A percentile compares a stretch with the other conserved stretches of the same genome.
These are phyloP conservation scores for Forbesichthys papilliferus DNA, from an alignment of 2,113 vertebrate species.

Conservation along the genomic window DNA sequence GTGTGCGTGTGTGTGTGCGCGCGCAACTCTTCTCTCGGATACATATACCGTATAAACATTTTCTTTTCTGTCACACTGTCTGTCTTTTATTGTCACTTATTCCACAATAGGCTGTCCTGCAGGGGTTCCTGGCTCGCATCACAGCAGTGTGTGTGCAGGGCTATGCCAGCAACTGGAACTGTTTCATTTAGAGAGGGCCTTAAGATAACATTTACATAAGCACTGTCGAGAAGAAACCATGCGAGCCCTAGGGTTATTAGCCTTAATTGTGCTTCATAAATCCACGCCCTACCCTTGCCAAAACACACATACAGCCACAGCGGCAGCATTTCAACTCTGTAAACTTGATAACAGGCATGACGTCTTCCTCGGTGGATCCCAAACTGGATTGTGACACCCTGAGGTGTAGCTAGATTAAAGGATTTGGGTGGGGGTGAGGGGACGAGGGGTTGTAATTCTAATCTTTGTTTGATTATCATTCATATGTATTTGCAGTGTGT, in stretches of 20 bases:
- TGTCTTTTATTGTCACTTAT: slow-evolving; percentile 7
- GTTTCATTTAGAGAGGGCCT: slow-evolving; percentile 61
- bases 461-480: too few relatives aligned
- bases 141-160: slow-evolving; percentile 20
- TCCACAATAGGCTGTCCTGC: slow-evolving; percentile 12
- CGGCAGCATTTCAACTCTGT: slow-evolving; percentile 51
- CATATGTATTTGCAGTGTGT: too few relatives aligned
- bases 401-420: too few relatives aligned
- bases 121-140: slow-evolving; percentile 27
- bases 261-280: slow-evolving; percentile 67
- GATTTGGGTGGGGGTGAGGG: too few relatives aligned
- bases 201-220: slow-evolving; percentile 72
- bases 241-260: slow-evolving; percentile 63
- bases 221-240: slow-evolving; percentile 59
- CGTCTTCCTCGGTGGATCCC: too few relatives aligned
- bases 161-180: slow-evolving; percentile 38
- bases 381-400: slow-evolving; percentile 48
- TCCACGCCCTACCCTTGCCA: slow-evolving; percentile 56
- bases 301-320: slow-evolving; percentile 41
- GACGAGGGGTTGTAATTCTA: too few relatives aligned
- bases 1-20: too few relatives aligned
- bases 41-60: slow-evolving; percentile 5
- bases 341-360: slow-evolving; percentile 48
- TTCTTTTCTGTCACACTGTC: slow-evolving; percentile 17
- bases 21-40: neutral